phyloP scores from a whole-genome alignment of 2,113 vertebrate species.

The Penelope pileata region DNA sequence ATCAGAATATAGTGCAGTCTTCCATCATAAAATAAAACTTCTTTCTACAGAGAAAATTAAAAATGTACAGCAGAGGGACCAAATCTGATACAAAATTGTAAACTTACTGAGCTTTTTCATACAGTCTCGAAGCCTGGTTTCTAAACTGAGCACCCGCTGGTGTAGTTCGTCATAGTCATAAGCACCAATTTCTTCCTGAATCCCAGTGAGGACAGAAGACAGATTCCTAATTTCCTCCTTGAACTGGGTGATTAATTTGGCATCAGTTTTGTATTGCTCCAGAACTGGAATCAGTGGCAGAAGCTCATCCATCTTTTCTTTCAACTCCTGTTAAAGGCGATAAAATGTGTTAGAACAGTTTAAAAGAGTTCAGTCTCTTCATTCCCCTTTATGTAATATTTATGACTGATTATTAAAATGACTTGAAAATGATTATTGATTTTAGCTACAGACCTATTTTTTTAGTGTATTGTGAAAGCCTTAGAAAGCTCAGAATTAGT shows the following conservation, averaged over 20 bases:
- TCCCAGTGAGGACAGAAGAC: conserved; percentile 88
- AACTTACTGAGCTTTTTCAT: conserved; percentile 99
- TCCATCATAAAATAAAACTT: neutral
- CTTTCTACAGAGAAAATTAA: neutral
- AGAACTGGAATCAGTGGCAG: conserved; percentile 95
- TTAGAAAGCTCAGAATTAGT: neutral
- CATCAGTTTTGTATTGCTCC: conserved; percentile 98
- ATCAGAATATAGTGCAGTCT: conserved; percentile 64
- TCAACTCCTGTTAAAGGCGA: conserved; percentile 85
- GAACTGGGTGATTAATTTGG: conserved; percentile 93
- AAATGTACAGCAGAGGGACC: neutral
- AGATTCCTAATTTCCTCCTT: conserved; percentile 98
- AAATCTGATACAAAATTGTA: neutral
- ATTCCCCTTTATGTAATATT: neutral
- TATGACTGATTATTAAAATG: neutral
- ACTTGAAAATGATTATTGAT: neutral
- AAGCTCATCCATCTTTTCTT: conserved; percentile 97
- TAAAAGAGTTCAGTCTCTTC: neutral
- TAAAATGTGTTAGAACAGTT: neutral
- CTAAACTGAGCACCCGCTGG: conserved; percentile 90
- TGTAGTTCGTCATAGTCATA: conserved; percentile 97
- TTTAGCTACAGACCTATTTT: conserved; percentile 12
- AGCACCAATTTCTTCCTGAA: conserved; percentile 96
- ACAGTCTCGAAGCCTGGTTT: conserved; percentile 92
- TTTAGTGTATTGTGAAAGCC: neutral